Percentiles rank a stretch among this genome's conserved stretches.
Conservation (phyloP, 2,113 vertebrate species). For the Alligator mississippiensis region DNA sequence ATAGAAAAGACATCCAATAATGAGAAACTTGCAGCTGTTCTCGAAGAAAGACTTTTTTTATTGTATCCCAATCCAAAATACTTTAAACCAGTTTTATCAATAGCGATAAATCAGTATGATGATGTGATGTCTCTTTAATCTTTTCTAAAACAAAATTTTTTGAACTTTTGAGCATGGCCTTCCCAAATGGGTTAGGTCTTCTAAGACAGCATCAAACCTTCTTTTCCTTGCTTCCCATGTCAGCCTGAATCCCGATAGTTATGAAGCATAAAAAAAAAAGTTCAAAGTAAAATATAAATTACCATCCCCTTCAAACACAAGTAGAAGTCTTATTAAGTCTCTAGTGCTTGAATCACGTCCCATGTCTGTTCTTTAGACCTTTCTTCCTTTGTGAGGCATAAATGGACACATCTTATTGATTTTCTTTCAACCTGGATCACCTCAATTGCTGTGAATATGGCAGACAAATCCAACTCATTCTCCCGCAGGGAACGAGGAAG, state of each 20-base stretch:
- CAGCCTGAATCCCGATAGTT: constrained; percentile 84
- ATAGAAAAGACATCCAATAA: constrained; percentile 68
- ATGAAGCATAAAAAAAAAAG: constrained; percentile 82
- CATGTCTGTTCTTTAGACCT: constrained; percentile 86
- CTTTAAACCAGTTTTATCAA: constrained; percentile 80
- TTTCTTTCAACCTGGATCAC: constrained; percentile 96
- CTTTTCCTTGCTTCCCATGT: constrained; percentile 83
- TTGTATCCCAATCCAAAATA: constrained; percentile 78
- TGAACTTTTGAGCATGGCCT: constrained; percentile 81
- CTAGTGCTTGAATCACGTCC: constrained; percentile 85
- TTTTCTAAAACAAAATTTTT: constrained; percentile 83
- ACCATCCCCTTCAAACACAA: constrained; percentile 82
- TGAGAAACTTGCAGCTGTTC: constrained; percentile 75
- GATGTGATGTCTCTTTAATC: constrained; percentile 80
- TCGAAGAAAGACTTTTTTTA: constrained; percentile 72
- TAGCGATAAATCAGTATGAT: constrained; percentile 79
- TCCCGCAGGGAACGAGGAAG: constrained; percentile 84
- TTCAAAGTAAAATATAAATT: constrained; percentile 86
- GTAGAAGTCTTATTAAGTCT: constrained; percentile 87
- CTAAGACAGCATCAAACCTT: constrained; percentile 85
- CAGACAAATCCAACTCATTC: constrained; percentile 91
- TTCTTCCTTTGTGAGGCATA: constrained; percentile 90
- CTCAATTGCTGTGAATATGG: constrained; percentile 93
- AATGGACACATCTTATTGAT: constrained; percentile 98
- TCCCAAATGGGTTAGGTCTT: constrained; percentile 84